phyloP scores from a whole-genome alignment of 2,888 invertebrate genomes.

The Venusia cambrica region DNA sequence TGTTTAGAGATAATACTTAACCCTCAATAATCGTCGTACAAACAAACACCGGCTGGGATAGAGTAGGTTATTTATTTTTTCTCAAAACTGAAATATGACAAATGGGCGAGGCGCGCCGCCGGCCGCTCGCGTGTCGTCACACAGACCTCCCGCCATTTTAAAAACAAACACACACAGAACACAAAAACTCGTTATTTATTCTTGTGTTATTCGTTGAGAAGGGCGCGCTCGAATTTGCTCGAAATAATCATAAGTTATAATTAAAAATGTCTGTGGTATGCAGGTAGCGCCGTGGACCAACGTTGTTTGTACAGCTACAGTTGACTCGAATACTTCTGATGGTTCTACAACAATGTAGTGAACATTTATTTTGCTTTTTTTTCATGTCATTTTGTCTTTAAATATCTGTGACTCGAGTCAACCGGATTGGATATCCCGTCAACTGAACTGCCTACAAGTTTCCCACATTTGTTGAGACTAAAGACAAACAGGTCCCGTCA shows the following conservation, averaged over 20 bases:
- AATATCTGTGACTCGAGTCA: slow-evolving; percentile 3
- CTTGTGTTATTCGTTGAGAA: slow-evolving; percentile 72
- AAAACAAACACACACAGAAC: slow-evolving; percentile 79
- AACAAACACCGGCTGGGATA: slow-evolving; percentile 73
- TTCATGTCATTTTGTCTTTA: neutral
- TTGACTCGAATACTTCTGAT: neutral
- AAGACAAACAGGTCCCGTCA: slow-evolving; percentile 46
- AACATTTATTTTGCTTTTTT: neutral
- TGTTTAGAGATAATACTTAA: slow-evolving; percentile 67
- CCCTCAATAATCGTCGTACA: slow-evolving; percentile 71
- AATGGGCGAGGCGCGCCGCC: slow-evolving; percentile 70
- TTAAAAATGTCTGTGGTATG: slow-evolving; percentile 65
- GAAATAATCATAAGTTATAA: slow-evolving; percentile 78
- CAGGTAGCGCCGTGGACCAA: slow-evolving; percentile 13
- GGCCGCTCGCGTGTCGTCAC: slow-evolving; percentile 78
- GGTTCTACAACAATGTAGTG: neutral
- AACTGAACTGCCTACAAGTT: slow-evolving; percentile 6
- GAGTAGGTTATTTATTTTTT: slow-evolving; percentile 77
- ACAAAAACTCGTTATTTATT: slow-evolving; percentile 80
- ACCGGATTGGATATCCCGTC: neutral
- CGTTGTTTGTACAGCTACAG: slow-evolving; percentile 6
- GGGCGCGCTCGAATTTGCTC: slow-evolving; percentile 75
- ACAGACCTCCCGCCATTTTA: slow-evolving; percentile 81
- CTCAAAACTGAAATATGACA: slow-evolving; percentile 76
- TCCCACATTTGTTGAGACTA: slow-evolving; percentile 11